Base-by-base conservation (phyloP, 2,888 invertebrate genomes). In the Mayetiola destructor region DNA sequence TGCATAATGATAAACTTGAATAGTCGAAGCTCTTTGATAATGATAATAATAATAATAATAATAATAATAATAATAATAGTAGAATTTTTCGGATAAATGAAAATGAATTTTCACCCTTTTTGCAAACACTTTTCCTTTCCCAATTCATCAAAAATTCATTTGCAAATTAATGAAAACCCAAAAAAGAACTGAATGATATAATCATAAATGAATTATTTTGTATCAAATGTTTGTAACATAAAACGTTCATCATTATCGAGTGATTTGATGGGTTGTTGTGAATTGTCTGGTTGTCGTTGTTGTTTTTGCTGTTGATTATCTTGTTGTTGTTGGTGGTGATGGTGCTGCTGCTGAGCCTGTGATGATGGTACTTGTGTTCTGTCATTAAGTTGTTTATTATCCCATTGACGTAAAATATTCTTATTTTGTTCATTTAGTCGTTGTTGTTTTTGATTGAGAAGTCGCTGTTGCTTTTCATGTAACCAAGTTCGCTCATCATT, bases 211-310 rank as follows among this genome's bases (percentile, higher is more conserved):
- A n/a, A n/a, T n/a, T n/a, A n/a, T n/a, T n/a, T n/a, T n/a, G n/a
- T n/a, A 27, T 48, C 48, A 9, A 48, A n/a, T 14, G 48, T 27
- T 48, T 48, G 48, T n/a, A n/a, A n/a, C 27, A 48, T 68, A 59
- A 66, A 64, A 59, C 65, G 66, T 27, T 64, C 64, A 57, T 64
- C 63, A 59, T 64, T 60, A 30, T 59, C 61, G 37, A 23, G 14
- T 23, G 42, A 23, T 42, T 42, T 42, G 42, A 42, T 9, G 21
- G 36, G 12, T n/a, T 12, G 40, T 20, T 60, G 27, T 59, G 60
- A 39, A 56, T 52, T 57, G 57, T 57, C 55, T 54, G 60, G 55
- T 39, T 61, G 58, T 55, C 61, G 59, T 58, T 58, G 59, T n/a
- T 12, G 40, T 20, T 40, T 40, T 59, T 60, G 60, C 55, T 60